phyloP scores from a whole-genome alignment of 2,113 vertebrate genomes.

The Odobenus rosmarus region DNA sequence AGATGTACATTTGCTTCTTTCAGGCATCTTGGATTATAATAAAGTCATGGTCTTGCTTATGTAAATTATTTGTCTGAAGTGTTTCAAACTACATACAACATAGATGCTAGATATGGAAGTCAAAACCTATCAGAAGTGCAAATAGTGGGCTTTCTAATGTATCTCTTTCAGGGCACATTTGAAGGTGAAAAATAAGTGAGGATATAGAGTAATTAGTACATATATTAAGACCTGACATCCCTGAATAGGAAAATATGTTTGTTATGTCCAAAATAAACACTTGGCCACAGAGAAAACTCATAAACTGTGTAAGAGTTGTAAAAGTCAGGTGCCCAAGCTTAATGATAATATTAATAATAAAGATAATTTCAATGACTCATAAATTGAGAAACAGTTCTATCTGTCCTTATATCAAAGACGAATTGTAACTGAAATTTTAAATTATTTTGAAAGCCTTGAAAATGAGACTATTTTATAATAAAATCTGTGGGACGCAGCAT shows the following conservation, averaged over 20 bases:
- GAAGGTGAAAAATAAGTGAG: constrained; percentile 24
- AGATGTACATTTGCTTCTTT: not conserved
- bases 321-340: not conserved
- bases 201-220: not conserved
- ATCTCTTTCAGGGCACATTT: not conserved
- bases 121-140: constrained; percentile 15
- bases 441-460: not conserved
- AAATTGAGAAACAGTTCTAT: not conserved
- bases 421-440: constrained; percentile 44
- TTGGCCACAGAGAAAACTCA: not conserved
- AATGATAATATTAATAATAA: not conserved
- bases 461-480: constrained; percentile 3
- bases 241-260: constrained; percentile 29
- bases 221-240: not conserved
- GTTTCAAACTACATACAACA: not conserved
- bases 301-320: not conserved
- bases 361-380: not conserved
- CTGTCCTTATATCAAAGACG: not conserved
- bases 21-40: not conserved
- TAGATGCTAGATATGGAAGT: not conserved
- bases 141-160: not conserved
- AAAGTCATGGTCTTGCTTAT: not conserved
- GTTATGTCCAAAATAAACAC: constrained; percentile 9
- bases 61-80: not conserved
- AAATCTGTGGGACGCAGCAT: not conserved